A percentile compares a stretch with the other conserved stretches of the same genome.
phyloP scores from a whole-genome alignment of 2,888 invertebrate genomes.

The Metallyticus violacea region DNA sequence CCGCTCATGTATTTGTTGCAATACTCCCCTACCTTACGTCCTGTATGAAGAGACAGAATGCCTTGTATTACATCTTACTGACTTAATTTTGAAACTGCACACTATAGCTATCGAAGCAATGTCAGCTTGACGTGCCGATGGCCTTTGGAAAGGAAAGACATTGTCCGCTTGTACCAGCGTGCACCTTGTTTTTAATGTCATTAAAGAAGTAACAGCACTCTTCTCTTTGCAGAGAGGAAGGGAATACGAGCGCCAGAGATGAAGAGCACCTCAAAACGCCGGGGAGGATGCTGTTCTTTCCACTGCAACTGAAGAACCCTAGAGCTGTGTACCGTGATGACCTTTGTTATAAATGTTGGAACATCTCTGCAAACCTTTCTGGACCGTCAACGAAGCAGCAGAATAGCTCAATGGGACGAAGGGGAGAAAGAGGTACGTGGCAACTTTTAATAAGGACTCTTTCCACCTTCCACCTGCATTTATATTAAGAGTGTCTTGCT shows the following conservation, averaged over 20 bases:
- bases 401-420: background rate
- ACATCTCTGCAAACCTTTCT: background rate
- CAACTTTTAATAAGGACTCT: background rate
- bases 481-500: background rate
- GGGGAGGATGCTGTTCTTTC: background rate
- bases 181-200: background rate
- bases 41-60: too few relatives aligned
- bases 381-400: background rate
- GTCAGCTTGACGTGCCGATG: background rate
- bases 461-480: background rate
- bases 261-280: background rate
- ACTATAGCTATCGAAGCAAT: background rate
- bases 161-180: background rate
- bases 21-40: too few relatives aligned
- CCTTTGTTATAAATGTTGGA: constrained; percentile 2
- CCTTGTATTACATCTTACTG: too few relatives aligned
- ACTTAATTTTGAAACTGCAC: background rate
- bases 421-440: background rate
- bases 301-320: background rate
- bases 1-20: too few relatives aligned
- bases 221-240: background rate
- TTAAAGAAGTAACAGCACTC: background rate
- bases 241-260: too few relatives aligned
- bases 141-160: background rate
- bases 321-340: background rate